Conservation (phyloP, 2,797 vertebrate genomes). For the Pygocentrus nattereri region DNA sequence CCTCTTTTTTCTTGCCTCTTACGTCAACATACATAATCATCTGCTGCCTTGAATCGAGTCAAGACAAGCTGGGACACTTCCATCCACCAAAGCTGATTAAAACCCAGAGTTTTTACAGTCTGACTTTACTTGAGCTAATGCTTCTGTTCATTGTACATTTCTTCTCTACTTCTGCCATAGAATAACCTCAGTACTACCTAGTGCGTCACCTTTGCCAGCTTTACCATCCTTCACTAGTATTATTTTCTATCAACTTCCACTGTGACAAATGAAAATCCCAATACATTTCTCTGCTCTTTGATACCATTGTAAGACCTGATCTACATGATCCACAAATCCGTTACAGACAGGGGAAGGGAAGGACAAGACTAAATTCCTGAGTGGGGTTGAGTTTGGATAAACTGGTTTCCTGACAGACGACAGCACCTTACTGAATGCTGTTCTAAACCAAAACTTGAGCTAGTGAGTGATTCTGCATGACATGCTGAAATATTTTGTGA, state of each 20-base stretch:
- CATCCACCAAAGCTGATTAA: neutral
- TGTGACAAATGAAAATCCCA: neutral
- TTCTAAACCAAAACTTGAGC: neutral
- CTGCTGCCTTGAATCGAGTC: conserved; percentile 30
- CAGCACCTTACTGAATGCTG: neutral
- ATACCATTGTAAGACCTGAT: neutral
- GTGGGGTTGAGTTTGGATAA: neutral
- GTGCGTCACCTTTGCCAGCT: neutral
- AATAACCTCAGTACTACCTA: neutral
- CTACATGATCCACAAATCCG: neutral
- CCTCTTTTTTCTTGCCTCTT: neutral
- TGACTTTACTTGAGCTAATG: neutral
- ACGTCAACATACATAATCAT: neutral
- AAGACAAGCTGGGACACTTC: conserved; percentile 12
- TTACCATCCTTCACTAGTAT: neutral
- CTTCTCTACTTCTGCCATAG: too few species aligned
- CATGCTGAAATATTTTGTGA: neutral
- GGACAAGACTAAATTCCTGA: conserved; percentile 10
- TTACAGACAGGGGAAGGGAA: neutral
- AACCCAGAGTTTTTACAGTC: neutral
- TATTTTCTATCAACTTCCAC: neutral
- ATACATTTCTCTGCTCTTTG: neutral
- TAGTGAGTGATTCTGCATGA: neutral
- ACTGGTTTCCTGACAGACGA: neutral
- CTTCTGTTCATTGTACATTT: neutral